Evolutionary conservation across 2,888 invertebrate genomes (phyloP), one percentile per base, ranked within the genome.

Genomic region (Iphiclides podalirius): DNA sequence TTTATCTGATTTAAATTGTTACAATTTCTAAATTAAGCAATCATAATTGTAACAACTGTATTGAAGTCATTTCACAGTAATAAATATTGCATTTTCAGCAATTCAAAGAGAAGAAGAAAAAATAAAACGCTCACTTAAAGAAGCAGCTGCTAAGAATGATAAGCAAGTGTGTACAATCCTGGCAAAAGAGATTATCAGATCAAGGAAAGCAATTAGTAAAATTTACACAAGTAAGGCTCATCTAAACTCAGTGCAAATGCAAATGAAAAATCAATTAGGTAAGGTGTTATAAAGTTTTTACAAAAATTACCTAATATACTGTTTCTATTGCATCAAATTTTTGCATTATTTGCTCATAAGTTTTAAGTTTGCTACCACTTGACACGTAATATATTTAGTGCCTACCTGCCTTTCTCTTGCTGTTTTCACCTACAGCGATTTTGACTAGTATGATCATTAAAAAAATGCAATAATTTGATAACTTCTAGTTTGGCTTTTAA

Each of bases 191-290:
- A 92, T 99, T 36, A 91, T 98, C 26, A 86, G 94, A 54, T 95
- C 98, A 0, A 90, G 96, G 45, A 97, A 96, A 81, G 95, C 98
- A 0, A 91, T 97, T 23, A 94, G 92, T 68, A 97, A 98, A 81
- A 95, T 99, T 59, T 94, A 98, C 75, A 95, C 97, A 0, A 97
- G 98, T 7, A 99, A 99, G 86, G 98, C 99, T 4, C 98, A 99
- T 69, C 90, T 99, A 13, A 99, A 98, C 78, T 99, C 98, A 0
- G 95, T 99, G 8, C 95, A 96, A 63, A 90, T 98, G 89, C 96
- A 97, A 85, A 99, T 99, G 98, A 98, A 98, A 79, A 98, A 98
- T 77, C 99, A 99, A 79, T 84, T 98, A 64, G 94, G 96, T 96
- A 87, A 63, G 13, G 20, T 43, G 15, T 41, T 15, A 38, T 26